Evolutionary conservation across 2,888 invertebrate species (phyloP).

Genomic region (Dryococelus australis): DNA sequence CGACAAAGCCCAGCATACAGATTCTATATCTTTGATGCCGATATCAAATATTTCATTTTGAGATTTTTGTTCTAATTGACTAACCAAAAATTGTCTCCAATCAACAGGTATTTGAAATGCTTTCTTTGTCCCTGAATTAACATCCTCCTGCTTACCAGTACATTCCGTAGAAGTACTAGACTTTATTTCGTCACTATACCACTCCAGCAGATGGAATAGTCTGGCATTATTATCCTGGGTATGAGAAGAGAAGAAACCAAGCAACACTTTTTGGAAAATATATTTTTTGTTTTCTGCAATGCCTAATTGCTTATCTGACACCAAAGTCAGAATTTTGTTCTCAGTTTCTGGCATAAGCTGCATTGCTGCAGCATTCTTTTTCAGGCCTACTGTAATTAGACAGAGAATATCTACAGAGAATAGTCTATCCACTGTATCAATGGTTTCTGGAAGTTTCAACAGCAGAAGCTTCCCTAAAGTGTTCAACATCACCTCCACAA

Average conservation of each 20-base stretch:
- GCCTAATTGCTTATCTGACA: neutral
- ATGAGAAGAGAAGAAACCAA: neutral
- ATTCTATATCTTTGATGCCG: neutral
- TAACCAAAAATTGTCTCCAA: neutral
- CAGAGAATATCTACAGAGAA: neutral
- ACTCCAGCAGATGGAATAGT: neutral
- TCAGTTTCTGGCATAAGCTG: neutral
- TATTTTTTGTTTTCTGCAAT: neutral
- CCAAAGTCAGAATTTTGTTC: neutral
- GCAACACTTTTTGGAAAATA: neutral
- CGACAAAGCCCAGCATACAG: neutral
- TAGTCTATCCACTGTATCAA: neutral
- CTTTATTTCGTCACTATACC: neutral
- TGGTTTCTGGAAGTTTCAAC: neutral
- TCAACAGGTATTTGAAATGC: neutral
- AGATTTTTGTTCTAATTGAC: neutral
- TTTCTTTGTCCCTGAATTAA: neutral
- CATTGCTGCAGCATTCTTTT: neutral
- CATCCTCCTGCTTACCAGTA: neutral
- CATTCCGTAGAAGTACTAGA: neutral
- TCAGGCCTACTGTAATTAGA: neutral
- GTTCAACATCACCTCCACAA: slow-evolving; percentile 5
- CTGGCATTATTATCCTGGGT: neutral
- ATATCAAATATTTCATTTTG: neutral
- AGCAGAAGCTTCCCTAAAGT: neutral